These are phyloP conservation scores for Jacana jacana DNA, from an alignment of 2,113 vertebrate genomes.

Conservation along the genomic window DNA sequence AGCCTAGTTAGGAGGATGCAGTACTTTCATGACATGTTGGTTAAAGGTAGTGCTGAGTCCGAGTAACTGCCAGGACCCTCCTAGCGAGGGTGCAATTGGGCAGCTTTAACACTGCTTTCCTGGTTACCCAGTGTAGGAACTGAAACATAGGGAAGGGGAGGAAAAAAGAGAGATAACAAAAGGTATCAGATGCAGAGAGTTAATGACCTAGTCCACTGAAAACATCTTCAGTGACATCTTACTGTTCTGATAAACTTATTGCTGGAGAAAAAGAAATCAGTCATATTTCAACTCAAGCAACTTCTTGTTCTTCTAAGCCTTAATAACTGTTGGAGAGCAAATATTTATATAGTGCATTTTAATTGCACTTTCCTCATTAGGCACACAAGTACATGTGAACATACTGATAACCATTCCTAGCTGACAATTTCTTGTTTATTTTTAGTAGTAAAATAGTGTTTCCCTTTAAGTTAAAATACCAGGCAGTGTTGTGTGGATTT, in stretches of 20 bases:
- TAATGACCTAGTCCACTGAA: conserved; percentile 57
- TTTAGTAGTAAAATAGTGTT: neutral
- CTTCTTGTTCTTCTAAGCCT: neutral
- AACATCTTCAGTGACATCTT: conserved; percentile 20
- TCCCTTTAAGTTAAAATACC: neutral
- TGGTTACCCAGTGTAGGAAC: neutral
- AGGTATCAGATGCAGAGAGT: conserved; percentile 75
- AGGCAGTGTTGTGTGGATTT: neutral
- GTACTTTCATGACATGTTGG: neutral
- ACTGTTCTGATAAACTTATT: conserved; percentile 20
- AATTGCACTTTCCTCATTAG: conserved; percentile 10
- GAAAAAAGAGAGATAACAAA: neutral
- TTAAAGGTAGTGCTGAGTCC: neutral
- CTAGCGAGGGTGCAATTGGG: neutral
- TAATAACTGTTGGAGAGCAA: conserved; percentile 15
- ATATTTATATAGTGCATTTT: neutral
- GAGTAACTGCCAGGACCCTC: neutral
- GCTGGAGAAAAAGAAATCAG: conserved; percentile 25
- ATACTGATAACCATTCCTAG: neutral
- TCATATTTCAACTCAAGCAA: neutral
- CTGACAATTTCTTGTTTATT: neutral
- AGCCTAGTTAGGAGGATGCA: neutral
- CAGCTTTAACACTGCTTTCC: neutral
- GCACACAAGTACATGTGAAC: neutral
- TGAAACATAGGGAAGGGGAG: neutral